Percentiles rank a stretch among this genome's conserved stretches.
Evolutionary conservation across 2,113 vertebrate species (phyloP).

Genomic region (Apodemus sylvaticus): DNA sequence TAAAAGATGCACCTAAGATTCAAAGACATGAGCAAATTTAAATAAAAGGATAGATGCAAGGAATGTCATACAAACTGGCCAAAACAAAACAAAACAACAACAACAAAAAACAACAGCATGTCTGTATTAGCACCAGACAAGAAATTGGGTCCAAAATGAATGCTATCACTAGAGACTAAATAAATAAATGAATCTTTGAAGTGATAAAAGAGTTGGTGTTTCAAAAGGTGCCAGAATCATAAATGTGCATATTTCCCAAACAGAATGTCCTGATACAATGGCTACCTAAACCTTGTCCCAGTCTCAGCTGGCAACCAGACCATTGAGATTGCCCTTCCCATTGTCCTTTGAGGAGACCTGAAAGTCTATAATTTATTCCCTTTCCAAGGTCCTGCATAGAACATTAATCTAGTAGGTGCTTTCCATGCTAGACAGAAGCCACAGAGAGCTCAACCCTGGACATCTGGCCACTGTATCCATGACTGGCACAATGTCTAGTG

Average conservation of each 20-base stretch:
- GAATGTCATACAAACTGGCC: neutral
- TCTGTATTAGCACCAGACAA: too few relatives aligned
- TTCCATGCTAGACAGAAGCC: neutral
- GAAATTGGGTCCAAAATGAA: neutral
- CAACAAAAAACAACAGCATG: neutral
- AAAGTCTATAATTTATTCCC: neutral
- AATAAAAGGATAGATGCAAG: neutral
- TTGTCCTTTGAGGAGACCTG: neutral
- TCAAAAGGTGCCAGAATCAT: neutral
- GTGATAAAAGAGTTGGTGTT: too few relatives aligned
- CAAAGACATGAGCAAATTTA: neutral
- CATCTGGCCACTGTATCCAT: neutral
- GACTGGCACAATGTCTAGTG: neutral
- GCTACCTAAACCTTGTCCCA: too few relatives aligned
- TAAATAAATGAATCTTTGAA: neutral
- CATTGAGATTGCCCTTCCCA: neutral
- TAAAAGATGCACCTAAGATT: neutral
- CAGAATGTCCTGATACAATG: neutral
- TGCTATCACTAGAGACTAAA: neutral
- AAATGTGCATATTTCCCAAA: neutral
- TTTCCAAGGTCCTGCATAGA: neutral
- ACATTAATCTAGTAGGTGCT: neutral
- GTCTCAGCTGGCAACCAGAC: neutral
- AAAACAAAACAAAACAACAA: neutral
- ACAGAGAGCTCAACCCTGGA: neutral